Base-by-base conservation (phyloP, 2,888 invertebrate species). In the Mimas tiliae region DNA sequence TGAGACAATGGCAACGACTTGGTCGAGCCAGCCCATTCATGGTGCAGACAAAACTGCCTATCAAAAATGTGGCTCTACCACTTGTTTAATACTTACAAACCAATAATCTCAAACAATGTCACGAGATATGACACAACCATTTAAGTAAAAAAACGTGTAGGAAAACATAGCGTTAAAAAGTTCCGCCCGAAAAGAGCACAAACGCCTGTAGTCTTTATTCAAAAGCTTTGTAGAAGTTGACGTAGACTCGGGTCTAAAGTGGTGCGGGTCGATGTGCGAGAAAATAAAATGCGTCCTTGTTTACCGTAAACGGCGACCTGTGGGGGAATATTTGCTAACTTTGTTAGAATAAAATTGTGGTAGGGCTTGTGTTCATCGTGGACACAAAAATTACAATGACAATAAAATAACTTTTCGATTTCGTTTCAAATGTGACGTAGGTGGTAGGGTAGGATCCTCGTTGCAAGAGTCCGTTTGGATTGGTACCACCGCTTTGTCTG, bases 211-310 rank as follows among this genome's bases (percentile, higher is more conserved):
- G 78, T 83, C 81, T 83, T 83, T 83, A 86, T 86, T 84, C 85
- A 82, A 81, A 83, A 82, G 84, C 83, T 84, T 86, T 85, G 83
- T 84, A 76, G 70, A 80, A 86, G 82, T 83, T 86, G 84, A 85
- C 84, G 79, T 72, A 73, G 74, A 63, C 70, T 70, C 69, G 71
- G 63, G 62, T 33, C 47, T 51, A 72, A 80, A 83, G 79, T 81
- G 77, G 74, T 70, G 72, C 68, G 74, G 74, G 74, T 76, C 66
- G 72, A 73, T 69, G 72, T 63, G 75, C 82, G 82, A 84, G 82
- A 82, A 85, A 86, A 84, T 83, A 81, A 84, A 85, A 85, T 83
- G 78, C 77, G 71, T 74, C 74, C 79, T 81, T 81, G 79, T 82
- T 83, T 82, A 83, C 79, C 58, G 6, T 42, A 58, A 58, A 45